Evolutionary conservation across 2,888 invertebrate species (phyloP).

Genomic region (Strigamia transsilvanica): DNA sequence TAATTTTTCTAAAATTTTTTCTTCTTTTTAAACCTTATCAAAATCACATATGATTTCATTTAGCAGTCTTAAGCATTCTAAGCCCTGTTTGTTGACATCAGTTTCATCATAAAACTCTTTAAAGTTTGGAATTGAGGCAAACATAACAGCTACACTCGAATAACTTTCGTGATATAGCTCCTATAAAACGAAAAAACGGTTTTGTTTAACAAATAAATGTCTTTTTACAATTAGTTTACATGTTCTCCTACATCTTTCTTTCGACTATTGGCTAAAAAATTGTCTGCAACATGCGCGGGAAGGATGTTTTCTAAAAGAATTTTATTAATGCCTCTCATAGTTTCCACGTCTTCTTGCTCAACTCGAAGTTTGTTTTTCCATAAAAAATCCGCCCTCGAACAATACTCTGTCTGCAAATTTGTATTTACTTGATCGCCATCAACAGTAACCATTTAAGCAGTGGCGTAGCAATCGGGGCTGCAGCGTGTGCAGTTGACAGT

Average conservation of each 20-base stretch:
- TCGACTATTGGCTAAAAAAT: constrained; percentile 79
- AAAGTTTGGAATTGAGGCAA: constrained; percentile 97
- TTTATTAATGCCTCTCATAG: constrained; percentile 95
- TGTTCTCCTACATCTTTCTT: constrained; percentile 70
- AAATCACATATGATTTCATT: constrained; percentile 99
- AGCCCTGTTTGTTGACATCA: constrained; percentile 94
- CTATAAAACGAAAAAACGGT: constrained; percentile 65
- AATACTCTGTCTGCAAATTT: constrained; percentile 80
- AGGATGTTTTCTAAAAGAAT: constrained; percentile 94
- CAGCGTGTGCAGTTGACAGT: too few relatives aligned
- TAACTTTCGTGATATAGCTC: constrained; percentile 95
- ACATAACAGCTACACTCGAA: constrained; percentile 94
- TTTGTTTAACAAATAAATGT: not conserved
- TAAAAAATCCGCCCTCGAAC: constrained; percentile 88
- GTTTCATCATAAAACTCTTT: constrained; percentile 96
- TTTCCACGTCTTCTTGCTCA: constrained; percentile 95
- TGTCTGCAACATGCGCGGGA: constrained; percentile 94
- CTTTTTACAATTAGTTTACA: not conserved
- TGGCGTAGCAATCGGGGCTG: too few relatives aligned
- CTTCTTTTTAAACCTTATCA: constrained; percentile 77
- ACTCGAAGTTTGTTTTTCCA: constrained; percentile 90
- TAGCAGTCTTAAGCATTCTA: constrained; percentile 90
- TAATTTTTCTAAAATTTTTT: not conserved
- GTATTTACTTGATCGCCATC: not conserved
- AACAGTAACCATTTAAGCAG: not conserved